Conservation (phyloP, 1,140 invertebrate species). For the Nephila pilipes region DNA sequence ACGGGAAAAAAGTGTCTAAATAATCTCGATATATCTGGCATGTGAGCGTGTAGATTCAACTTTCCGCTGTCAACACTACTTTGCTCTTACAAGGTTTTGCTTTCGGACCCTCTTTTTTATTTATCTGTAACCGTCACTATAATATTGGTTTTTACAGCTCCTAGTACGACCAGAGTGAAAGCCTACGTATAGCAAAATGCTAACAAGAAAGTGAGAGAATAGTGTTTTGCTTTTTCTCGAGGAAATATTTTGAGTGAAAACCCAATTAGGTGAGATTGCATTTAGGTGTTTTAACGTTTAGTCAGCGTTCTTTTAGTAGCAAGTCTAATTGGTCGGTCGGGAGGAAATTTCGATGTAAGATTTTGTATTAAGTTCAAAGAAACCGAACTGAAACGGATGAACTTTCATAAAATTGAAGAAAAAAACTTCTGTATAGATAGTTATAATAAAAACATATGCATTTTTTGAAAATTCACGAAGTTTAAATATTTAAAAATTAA, state of each 20-base stretch:
- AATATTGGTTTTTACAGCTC: slow-evolving; percentile 20
- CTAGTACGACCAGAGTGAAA: background rate
- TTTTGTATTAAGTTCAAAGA: background rate
- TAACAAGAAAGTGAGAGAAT: background rate
- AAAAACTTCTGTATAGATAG: too few relatives aligned
- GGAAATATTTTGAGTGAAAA: too few relatives aligned
- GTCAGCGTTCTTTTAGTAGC: too few relatives aligned
- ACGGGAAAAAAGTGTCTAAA: background rate
- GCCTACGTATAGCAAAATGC: background rate
- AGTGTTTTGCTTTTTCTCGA: too few relatives aligned
- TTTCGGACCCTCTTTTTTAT: slow-evolving; percentile 9
- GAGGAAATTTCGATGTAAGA: background rate
- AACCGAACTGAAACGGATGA: too few relatives aligned
- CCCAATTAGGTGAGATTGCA: too few relatives aligned
- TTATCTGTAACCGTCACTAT: slow-evolving; percentile 28
- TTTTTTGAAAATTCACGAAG: too few relatives aligned
- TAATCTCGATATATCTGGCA: slow-evolving; percentile 33
- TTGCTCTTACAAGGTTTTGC: slow-evolving; percentile 23
- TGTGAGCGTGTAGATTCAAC: slow-evolving; percentile 9
- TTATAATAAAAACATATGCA: too few relatives aligned
- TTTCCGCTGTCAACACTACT: slow-evolving; percentile 20
- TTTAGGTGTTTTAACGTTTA: too few relatives aligned
- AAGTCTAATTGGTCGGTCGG: background rate
- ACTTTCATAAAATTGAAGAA: too few relatives aligned
- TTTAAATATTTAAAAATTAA: too few relatives aligned